These are phyloP conservation scores for Phataginus tricuspis DNA, from an alignment of 2,797 vertebrate species.

Conservation along the genomic window DNA sequence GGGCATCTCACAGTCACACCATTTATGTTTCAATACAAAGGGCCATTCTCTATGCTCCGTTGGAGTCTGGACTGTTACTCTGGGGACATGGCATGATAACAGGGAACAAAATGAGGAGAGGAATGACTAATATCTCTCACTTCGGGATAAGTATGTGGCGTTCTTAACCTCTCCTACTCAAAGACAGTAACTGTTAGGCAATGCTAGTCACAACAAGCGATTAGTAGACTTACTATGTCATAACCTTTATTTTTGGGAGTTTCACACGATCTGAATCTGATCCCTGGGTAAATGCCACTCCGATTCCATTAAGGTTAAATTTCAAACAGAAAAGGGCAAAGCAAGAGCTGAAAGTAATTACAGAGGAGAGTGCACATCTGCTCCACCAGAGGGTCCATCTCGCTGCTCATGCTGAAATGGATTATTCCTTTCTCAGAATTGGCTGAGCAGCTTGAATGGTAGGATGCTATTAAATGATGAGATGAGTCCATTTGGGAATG, in stretches of 20 bases:
- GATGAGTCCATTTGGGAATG: slow-evolving; percentile 63
- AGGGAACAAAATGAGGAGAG: background rate
- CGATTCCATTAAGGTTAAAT: slow-evolving; percentile 80
- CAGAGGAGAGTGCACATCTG: slow-evolving; percentile 69
- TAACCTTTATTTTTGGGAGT: slow-evolving; percentile 77
- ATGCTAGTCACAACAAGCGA: slow-evolving; percentile 50
- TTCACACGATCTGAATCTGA: slow-evolving; percentile 66
- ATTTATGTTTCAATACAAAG: background rate
- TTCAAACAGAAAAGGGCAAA: slow-evolving; percentile 81
- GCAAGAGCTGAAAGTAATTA: slow-evolving; percentile 80
- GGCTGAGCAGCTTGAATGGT: slow-evolving; percentile 18
- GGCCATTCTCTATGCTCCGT: background rate
- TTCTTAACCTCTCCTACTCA: slow-evolving; percentile 58
- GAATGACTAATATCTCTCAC: slow-evolving; percentile 38
- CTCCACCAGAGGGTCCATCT: slow-evolving; percentile 70
- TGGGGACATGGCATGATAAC: background rate
- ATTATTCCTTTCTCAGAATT: slow-evolving; percentile 62
- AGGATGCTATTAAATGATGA: slow-evolving; percentile 64
- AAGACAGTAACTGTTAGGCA: slow-evolving; percentile 55
- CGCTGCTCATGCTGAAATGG: slow-evolving; percentile 54
- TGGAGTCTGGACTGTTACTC: background rate
- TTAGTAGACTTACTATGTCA: slow-evolving; percentile 57
- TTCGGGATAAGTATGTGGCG: background rate
- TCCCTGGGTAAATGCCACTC: slow-evolving; percentile 60
- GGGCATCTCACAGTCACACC: background rate